These are phyloP conservation scores for Megaceryle alcyon DNA, from an alignment of 2,797 vertebrate genomes.

Conservation along the genomic window DNA sequence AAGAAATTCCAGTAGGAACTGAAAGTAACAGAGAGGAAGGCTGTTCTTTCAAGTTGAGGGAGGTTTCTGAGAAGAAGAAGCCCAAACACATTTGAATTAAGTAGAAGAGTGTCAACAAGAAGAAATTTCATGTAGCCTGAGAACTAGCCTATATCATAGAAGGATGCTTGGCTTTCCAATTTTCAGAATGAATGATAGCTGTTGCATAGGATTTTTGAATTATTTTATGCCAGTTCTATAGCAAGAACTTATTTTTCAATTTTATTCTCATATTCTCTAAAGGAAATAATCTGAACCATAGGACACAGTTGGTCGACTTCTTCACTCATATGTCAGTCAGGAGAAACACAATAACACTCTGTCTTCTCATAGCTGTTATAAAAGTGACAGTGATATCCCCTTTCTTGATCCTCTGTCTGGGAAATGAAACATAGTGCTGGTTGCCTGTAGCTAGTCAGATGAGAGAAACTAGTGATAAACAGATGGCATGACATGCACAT, in stretches of 20 bases:
- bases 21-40: neutral
- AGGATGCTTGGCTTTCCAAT: neutral
- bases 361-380: neutral
- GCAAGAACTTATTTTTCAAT: constrained; percentile 39
- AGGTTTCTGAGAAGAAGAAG: neutral
- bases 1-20: neutral
- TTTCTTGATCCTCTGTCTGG: constrained; percentile 24
- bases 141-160: neutral
- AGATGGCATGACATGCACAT: neutral
- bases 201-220: constrained; percentile 8
- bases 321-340: constrained; percentile 39
- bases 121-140: neutral
- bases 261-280: constrained; percentile 22
- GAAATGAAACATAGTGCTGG: neutral
- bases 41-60: neutral
- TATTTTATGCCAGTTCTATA: constrained; percentile 26
- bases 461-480: neutral
- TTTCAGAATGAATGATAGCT: constrained; percentile 31
- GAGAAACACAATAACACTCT: neutral
- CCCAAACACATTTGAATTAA: neutral
- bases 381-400: constrained; percentile 20
- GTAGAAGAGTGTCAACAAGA: neutral
- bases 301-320: neutral
- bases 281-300: constrained; percentile 15
- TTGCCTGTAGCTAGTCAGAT: neutral